phyloP scores from a whole-genome alignment of 2,888 invertebrate genomes.

The Athrips mouffetella region DNA sequence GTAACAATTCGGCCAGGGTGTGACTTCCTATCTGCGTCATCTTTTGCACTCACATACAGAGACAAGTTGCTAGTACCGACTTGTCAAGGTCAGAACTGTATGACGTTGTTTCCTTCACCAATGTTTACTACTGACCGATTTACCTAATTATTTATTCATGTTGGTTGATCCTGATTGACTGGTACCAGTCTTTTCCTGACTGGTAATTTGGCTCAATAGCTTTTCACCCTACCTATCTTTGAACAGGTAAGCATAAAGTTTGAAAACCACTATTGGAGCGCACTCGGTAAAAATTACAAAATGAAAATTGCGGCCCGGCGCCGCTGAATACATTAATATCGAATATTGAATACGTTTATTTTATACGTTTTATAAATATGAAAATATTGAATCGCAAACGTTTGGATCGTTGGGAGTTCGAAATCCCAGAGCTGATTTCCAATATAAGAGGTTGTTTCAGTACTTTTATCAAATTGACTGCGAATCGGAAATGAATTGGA shows the following conservation, averaged over 20 bases:
- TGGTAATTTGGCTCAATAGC: no score
- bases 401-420: not conserved
- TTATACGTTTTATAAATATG: conserved; percentile 64
- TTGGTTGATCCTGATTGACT: no score
- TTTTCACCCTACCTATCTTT: no score
- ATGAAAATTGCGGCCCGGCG: conserved; percentile 76
- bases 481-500: conserved; percentile 13
- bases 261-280: conserved; percentile 50
- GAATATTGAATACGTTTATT: conserved; percentile 76
- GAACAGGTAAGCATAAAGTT: conserved; percentile 24
- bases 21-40: no score
- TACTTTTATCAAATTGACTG: conserved; percentile 10
- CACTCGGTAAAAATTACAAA: conserved; percentile 77
- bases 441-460: conserved; percentile 16
- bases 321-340: conserved; percentile 76
- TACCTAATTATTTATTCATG: no score
- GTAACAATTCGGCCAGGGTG: no score
- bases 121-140: no score
- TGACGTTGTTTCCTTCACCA: no score
- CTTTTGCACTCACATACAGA: no score
- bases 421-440: conserved; percentile 8
- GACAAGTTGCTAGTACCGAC: no score
- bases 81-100: no score
- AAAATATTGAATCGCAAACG: conserved; percentile 29
- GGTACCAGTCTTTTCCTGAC: no score